These are phyloP conservation scores for Neelides folsomi DNA, from an alignment of 2,888 invertebrate species.

Conservation along the genomic window DNA sequence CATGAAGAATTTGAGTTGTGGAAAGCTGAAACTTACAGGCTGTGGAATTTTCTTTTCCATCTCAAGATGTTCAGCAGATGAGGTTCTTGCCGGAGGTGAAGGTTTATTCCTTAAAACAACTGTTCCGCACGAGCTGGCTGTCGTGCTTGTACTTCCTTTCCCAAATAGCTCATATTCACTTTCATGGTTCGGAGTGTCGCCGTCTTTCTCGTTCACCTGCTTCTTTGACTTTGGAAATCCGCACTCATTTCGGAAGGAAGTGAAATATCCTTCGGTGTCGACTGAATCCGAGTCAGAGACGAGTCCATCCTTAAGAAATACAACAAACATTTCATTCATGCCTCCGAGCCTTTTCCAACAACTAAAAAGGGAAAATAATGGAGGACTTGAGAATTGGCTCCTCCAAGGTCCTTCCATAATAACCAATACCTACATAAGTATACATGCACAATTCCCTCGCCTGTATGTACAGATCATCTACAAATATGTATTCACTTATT, in stretches of 20 bases:
- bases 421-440: too few species aligned
- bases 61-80: slow-evolving; percentile 14
- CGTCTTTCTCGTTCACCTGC: slow-evolving; percentile 41
- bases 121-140: slow-evolving; percentile 78
- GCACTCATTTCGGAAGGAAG: slow-evolving; percentile 92
- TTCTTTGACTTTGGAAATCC: slow-evolving; percentile 47
- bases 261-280: slow-evolving; percentile 94
- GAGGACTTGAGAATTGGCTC: too few species aligned
- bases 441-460: too few species aligned
- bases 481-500: too few species aligned
- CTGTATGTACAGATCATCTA: too few species aligned
- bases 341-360: too few species aligned
- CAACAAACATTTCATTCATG: neutral
- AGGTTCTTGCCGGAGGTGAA: slow-evolving; percentile 26
- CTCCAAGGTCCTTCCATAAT: too few species aligned
- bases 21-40: too few species aligned
- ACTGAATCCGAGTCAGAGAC: slow-evolving; percentile 33
- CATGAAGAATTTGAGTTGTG: too few species aligned
- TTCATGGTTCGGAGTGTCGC: slow-evolving; percentile 47
- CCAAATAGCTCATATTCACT: slow-evolving; percentile 83
- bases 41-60: slow-evolving; percentile 11
- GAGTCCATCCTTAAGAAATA: slow-evolving; percentile 27
- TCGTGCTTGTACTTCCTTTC: slow-evolving; percentile 80
- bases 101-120: slow-evolving; percentile 40
- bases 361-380: too few species aligned